Evolutionary conservation across 30 jellyfish, hydroid and myxozoan species (phyloP).

Genomic region (Turritopsis rubra): DNA sequence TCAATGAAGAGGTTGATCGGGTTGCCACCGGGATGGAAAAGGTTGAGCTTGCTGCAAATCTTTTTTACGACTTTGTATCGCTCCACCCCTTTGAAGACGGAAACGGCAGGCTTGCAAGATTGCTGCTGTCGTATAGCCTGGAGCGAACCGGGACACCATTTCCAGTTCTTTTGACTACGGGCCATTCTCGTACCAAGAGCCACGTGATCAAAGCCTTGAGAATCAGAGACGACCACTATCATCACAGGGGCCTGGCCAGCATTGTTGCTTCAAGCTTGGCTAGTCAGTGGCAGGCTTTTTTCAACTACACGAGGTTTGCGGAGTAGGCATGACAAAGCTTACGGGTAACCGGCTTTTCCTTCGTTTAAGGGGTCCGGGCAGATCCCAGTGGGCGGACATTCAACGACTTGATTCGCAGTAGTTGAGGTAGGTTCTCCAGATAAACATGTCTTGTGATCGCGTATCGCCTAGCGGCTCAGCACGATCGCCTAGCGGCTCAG

Average conservation of each 20-base stretch:
- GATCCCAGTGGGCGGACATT: no score
- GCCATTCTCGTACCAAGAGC: background rate
- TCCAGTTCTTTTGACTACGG: constrained; percentile 1
- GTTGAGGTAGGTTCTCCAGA: no score
- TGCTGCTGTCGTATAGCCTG: background rate
- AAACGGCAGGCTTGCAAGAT: background rate
- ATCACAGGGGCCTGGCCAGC: background rate
- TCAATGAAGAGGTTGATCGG: background rate
- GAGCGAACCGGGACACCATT: background rate
- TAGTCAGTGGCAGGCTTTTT: background rate
- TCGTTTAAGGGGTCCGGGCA: no score
- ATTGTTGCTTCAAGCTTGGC: background rate
- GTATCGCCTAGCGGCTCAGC: no score
- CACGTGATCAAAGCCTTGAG: background rate
- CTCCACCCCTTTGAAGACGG: background rate
- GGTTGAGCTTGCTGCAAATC: background rate
- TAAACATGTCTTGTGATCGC: no score
- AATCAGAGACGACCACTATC: background rate
- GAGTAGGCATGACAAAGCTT: no score
- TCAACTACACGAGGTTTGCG: no score
- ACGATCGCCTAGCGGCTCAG: no score
- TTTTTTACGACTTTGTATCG: background rate
- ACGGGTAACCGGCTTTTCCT: no score
- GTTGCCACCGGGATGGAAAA: background rate
- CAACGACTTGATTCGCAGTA: no score